Conservation (phyloP, 1,140 invertebrate genomes). For the Aphaenogaster floridana region DNA sequence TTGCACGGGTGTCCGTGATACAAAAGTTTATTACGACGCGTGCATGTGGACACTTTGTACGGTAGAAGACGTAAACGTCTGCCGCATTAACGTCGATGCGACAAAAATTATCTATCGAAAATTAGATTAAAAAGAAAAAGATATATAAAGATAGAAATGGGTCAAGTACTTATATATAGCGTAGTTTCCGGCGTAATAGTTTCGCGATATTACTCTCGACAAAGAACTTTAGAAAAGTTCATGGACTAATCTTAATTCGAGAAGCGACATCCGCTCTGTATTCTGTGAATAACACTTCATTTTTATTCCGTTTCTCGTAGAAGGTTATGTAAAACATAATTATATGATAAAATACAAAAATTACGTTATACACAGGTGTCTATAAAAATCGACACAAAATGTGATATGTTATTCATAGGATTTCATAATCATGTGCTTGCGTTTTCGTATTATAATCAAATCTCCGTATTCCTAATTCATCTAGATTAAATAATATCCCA, state of each 20-base stretch:
- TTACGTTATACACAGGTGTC: background rate
- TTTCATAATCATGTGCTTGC: constrained; percentile 4
- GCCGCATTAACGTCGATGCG: constrained; percentile 29
- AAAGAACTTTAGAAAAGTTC: background rate
- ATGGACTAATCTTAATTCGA: background rate
- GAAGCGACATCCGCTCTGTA: background rate
- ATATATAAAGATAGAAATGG: constrained; percentile 74
- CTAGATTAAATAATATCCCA: background rate
- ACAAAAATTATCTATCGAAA: constrained; percentile 48
- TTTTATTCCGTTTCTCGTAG: background rate
- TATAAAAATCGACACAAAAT: background rate
- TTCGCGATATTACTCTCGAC: background rate
- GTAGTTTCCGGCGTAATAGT: background rate
- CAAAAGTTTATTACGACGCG: constrained; percentile 20
- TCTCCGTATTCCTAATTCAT: background rate
- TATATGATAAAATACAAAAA: background rate
- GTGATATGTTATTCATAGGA: background rate
- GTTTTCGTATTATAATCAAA: background rate
- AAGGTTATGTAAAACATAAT: background rate
- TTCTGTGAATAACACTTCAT: background rate
- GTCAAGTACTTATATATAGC: constrained; percentile 29
- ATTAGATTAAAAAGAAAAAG: constrained; percentile 49
- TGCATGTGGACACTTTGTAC: constrained; percentile 55
- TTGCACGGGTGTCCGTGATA: constrained; percentile 24
- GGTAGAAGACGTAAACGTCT: constrained; percentile 29